These are phyloP conservation scores for Hoplostethus mediterraneus DNA, from an alignment of 2,797 vertebrate genomes.

Conservation along the genomic window DNA sequence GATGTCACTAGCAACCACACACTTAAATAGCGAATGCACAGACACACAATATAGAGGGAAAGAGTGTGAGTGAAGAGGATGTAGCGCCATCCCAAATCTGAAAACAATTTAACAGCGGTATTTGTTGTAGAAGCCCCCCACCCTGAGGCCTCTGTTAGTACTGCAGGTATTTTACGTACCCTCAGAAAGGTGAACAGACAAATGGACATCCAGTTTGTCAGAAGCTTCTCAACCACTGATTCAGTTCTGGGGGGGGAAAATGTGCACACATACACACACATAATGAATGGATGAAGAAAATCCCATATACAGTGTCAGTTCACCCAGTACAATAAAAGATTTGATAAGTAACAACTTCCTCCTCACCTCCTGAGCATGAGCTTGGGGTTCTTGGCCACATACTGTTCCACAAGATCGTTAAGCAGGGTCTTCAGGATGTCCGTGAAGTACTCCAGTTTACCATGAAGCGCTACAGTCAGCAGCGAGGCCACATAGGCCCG, in stretches of 20 bases:
- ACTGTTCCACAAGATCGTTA: constrained; percentile 95
- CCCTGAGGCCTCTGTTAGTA: not conserved
- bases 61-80: not conserved
- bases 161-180: constrained; percentile 76
- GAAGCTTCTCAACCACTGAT: constrained; percentile 95
- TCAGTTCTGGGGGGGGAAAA: constrained; percentile 88
- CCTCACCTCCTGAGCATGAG: constrained; percentile 95
- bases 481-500: constrained; percentile 96
- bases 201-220: constrained; percentile 99
- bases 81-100: not conserved
- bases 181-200: constrained; percentile 95
- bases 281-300: not conserved
- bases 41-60: not conserved
- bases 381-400: constrained; percentile 97
- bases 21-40: not conserved
- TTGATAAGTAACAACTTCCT: not conserved
- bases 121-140: not conserved
- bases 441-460: constrained; percentile 98
- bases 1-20: too few relatives aligned
- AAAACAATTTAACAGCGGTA: not conserved
- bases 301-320: not conserved
- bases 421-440: constrained; percentile 97
- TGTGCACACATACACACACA: not conserved
- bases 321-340: not conserved
- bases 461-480: constrained; percentile 94